Conservation (phyloP, 2,797 vertebrate species). For the Lophotriccus pileatus region DNA sequence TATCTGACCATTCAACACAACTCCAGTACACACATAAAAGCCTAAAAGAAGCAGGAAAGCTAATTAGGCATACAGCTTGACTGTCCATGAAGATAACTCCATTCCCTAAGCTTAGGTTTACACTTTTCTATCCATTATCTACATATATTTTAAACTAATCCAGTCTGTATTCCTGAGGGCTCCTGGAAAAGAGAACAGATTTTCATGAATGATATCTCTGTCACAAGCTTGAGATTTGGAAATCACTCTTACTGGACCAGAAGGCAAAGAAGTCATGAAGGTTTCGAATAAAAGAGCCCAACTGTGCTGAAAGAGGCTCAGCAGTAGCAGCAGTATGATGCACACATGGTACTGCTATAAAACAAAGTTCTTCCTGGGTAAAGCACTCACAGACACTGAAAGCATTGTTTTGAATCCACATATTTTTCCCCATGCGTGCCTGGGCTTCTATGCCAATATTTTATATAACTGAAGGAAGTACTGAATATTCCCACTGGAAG, state of each 20-base stretch:
- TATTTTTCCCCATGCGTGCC: slow-evolving; percentile 59
- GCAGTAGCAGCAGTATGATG: slow-evolving; percentile 33
- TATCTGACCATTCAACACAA: neutral
- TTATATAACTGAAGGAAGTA: slow-evolving; percentile 57
- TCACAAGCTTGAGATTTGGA: slow-evolving; percentile 12
- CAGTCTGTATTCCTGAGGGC: neutral
- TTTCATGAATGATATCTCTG: slow-evolving; percentile 26
- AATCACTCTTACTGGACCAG: slow-evolving; percentile 1
- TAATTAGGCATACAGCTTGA: neutral
- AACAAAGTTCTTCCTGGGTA: slow-evolving; percentile 61
- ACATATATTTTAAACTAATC: slow-evolving; percentile 1
- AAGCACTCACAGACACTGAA: slow-evolving; percentile 55
- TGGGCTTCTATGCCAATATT: slow-evolving; percentile 46
- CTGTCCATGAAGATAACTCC: neutral
- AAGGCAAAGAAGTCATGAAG: slow-evolving; percentile 18
- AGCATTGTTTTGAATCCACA: slow-evolving; percentile 58
- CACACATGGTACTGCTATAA: slow-evolving; percentile 67
- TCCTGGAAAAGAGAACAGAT: neutral
- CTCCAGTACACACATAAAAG: neutral
- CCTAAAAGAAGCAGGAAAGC: neutral
- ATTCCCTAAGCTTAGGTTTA: neutral
- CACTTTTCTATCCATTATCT: neutral
- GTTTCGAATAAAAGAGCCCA: slow-evolving; percentile 24
- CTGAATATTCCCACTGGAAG: slow-evolving; percentile 24
- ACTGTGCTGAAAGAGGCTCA: slow-evolving; percentile 29